Evolutionary conservation across 2,888 invertebrate genomes (phyloP), one percentile per base, ranked within the genome.

Genomic region (Oligia latruncula): DNA sequence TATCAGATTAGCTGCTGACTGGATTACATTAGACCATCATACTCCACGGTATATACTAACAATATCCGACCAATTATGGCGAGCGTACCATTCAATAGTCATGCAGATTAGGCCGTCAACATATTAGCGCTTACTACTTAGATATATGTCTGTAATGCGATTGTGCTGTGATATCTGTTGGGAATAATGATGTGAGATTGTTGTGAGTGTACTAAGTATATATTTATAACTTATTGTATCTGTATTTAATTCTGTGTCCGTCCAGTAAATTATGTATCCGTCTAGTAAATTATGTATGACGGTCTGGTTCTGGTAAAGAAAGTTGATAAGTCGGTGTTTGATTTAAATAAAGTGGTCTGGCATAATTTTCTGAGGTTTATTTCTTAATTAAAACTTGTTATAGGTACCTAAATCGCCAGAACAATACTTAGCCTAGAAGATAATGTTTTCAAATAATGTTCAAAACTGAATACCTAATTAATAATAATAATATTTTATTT

Each of bases 1-100:
- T 96, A 96, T 96, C 95, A 95, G 95, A 96, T 96, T 96, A 96
- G 95, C 93, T 93, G 91, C 93, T 93, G 90, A 90, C 93, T 91
- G 94, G 94, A 96, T 96, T 96, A 95, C 94, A 96, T 96, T 96
- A 93, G 93, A 93, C 73, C 94, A 93, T 93, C 93, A 94, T 92
- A 91, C 91, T 90, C 90, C 87, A 90, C 90, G 87, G 85, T 89
- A 88, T 89, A 89, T 87, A 90, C 87, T 84, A 88, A 90, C 87
- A 88, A 91, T 91, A 92, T 93, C 92, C 91, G 92, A 92, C 93
- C 94, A 94, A 95, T 95, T 94, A 95, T 91, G 88, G 87, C 87
- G 83, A 68, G 88, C 90, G 91, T 92, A 90, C 89, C 92, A 93
- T 93, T 94, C 94, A 94, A 95, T 95, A 93, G 93, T 93, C 92